phyloP scores from a whole-genome alignment of 2,113 vertebrate genomes.

The Pholis gunnellus region DNA sequence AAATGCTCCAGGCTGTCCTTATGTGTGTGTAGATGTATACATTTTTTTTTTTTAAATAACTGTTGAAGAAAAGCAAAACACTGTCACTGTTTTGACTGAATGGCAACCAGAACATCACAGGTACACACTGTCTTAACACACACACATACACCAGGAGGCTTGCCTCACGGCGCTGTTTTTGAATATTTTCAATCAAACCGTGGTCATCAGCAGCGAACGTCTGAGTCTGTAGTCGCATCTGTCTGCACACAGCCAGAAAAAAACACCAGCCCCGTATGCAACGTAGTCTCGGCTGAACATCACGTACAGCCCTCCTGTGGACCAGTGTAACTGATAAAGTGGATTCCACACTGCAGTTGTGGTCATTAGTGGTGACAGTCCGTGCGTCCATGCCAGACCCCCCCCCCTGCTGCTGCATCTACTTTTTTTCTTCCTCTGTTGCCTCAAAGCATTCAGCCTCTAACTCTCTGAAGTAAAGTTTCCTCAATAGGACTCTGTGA shows the following conservation, averaged over 20 bases:
- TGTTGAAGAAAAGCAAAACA: too few relatives aligned
- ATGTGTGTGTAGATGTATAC: neutral
- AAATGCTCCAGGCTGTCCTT: neutral
- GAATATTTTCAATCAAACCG: neutral
- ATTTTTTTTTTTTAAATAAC: too few relatives aligned
- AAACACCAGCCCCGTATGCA: neutral
- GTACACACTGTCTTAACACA: neutral
- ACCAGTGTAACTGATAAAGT: slow-evolving; percentile 21
- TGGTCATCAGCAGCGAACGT: neutral
- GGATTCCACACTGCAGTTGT: neutral
- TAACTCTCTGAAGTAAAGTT: neutral
- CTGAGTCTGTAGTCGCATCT: slow-evolving; percentile 15
- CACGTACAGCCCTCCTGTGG: neutral
- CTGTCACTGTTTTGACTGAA: neutral
- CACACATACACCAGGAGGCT: neutral
- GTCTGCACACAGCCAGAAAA: neutral
- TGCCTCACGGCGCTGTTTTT: slow-evolving; percentile 12
- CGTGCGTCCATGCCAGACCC: neutral
- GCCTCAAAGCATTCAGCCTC: neutral
- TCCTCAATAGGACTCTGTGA: neutral
- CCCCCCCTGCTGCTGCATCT: slow-evolving; percentile 8
- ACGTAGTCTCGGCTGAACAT: slow-evolving; percentile 26
- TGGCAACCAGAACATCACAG: neutral
- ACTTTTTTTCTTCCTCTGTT: neutral
- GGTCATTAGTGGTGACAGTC: slow-evolving; percentile 35